Evolutionary conservation across 2,888 invertebrate species (phyloP).

Genomic region (Melangyna quadrimaculata): DNA sequence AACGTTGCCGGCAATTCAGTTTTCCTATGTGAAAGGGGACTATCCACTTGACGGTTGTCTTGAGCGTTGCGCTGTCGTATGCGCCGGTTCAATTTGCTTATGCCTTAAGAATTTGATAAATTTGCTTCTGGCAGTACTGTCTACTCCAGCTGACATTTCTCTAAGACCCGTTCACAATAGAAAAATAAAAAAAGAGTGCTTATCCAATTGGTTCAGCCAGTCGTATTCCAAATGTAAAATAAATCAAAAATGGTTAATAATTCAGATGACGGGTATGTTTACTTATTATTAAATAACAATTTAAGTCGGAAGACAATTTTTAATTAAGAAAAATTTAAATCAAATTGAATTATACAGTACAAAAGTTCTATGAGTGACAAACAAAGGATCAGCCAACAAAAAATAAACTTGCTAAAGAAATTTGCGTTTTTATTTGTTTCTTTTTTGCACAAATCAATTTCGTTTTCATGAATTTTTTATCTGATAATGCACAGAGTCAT

Average conservation of each 20-base stretch:
- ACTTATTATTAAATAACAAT: slow-evolving; percentile 34
- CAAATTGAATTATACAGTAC: neutral
- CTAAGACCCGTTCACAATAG: slow-evolving; percentile 42
- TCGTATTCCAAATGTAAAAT: slow-evolving; percentile 64
- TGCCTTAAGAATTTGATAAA: neutral
- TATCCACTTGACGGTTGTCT: too few species aligned
- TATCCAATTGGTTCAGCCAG: slow-evolving; percentile 32
- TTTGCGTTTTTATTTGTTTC: slow-evolving; percentile 3
- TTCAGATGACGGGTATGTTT: slow-evolving; percentile 67
- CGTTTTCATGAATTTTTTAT: neutral
- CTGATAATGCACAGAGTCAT: neutral
- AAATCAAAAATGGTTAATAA: slow-evolving; percentile 68
- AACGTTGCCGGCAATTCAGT: too few species aligned
- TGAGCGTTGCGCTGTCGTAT: too few species aligned
- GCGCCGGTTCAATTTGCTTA: neutral
- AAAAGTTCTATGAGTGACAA: neutral
- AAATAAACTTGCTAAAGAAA: neutral
- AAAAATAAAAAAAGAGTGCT: neutral
- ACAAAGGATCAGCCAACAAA: neutral
- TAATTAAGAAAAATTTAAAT: neutral
- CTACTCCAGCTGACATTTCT: slow-evolving; percentile 38
- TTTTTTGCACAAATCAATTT: neutral
- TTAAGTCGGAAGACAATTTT: neutral
- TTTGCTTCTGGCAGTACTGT: neutral
- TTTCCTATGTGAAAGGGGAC: too few species aligned